Conservation (phyloP, 2,797 vertebrate species). For the Rhabdophis nuchalis region DNA sequence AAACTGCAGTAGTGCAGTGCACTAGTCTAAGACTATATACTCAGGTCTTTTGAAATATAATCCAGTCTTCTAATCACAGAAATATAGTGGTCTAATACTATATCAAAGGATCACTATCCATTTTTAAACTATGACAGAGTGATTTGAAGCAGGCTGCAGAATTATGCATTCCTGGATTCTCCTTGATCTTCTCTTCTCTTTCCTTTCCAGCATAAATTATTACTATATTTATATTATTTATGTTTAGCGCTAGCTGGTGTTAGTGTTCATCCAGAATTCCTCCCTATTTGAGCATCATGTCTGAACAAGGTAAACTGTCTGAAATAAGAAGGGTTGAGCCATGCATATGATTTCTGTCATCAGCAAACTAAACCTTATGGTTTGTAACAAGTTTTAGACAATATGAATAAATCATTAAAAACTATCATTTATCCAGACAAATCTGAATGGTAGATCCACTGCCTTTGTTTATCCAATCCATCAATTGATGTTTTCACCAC, state of each 20-base stretch:
- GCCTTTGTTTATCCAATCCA: neutral
- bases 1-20: neutral
- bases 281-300: neutral
- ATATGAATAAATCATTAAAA: neutral
- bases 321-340: neutral
- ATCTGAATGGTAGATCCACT: neutral
- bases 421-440: neutral
- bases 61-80: neutral
- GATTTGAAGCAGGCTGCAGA: neutral
- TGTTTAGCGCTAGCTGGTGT: neutral
- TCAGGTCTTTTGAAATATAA: neutral
- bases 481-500: neutral
- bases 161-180: neutral
- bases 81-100: neutral
- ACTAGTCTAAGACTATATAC: neutral
- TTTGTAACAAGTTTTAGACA: neutral
- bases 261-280: neutral
- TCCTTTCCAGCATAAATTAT: neutral
- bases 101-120: neutral
- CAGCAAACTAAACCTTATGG: neutral
- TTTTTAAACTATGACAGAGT: neutral
- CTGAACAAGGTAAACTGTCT: neutral
- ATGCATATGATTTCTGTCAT: neutral
- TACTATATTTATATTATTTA: neutral
- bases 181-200: neutral